Percentiles rank a stretch among this genome's conserved stretches.
These are phyloP conservation scores for Danaus melanippus DNA, from an alignment of 1,140 invertebrate species.

Conservation along the genomic window DNA sequence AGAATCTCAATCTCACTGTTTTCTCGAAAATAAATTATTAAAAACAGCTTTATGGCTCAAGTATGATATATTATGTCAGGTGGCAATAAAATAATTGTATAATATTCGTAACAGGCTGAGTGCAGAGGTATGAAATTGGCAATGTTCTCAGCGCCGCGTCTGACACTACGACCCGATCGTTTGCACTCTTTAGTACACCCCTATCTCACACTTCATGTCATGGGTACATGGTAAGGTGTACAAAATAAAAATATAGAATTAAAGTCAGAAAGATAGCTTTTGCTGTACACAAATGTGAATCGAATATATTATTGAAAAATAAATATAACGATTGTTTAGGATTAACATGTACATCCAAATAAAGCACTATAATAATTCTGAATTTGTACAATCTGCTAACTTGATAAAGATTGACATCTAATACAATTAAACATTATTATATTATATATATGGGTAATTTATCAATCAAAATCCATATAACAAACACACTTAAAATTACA, in stretches of 20 bases:
- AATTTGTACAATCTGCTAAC: too few relatives aligned
- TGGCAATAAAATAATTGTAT: slow-evolving; percentile 22
- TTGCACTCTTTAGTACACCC: slow-evolving; percentile 67
- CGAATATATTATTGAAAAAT: too few relatives aligned
- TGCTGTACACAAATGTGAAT: too few relatives aligned
- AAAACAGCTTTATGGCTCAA: slow-evolving; percentile 3
- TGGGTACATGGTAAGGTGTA: slow-evolving; percentile 28
- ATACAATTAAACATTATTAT: too few relatives aligned
- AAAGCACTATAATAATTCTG: too few relatives aligned
- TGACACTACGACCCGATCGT: slow-evolving; percentile 61
- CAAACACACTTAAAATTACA: not conserved
- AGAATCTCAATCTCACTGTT: too few relatives aligned
- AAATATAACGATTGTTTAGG: too few relatives aligned
- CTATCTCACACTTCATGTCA: slow-evolving; percentile 56
- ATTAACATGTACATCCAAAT: too few relatives aligned
- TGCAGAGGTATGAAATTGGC: slow-evolving; percentile 43
- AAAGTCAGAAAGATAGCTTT: too few relatives aligned
- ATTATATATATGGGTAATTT: too few relatives aligned
- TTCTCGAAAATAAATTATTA: too few relatives aligned
- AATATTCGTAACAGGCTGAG: slow-evolving; percentile 24
- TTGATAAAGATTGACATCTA: too few relatives aligned
- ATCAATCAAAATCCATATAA: not conserved
- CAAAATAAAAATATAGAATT: slow-evolving; percentile 25
- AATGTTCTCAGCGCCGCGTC: slow-evolving; percentile 50
- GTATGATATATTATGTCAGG: slow-evolving; percentile 7